Evolutionary conservation across 1,140 invertebrate species (phyloP), one percentile per base, ranked within the genome.

Genomic region (Euglossa dilemma): DNA sequence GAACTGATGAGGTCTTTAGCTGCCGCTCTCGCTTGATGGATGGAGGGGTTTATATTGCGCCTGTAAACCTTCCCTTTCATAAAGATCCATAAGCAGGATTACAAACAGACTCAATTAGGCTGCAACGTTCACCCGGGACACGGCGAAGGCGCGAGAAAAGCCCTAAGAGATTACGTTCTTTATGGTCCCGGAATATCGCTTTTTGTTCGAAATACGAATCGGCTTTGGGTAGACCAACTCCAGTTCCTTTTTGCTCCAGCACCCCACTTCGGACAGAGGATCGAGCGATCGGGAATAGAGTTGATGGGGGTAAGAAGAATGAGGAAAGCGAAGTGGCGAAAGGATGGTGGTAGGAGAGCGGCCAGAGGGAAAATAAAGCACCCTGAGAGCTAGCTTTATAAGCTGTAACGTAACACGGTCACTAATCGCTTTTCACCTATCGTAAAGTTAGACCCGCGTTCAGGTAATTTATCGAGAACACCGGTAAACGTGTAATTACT

Each of bases 1-100:
- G 86, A 89, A 91, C 85, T 85, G 91, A 91, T 91, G 90, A 90
- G 87, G 88, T 91, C 86, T 91, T 88, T 90, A 91, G 88, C 83
- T 85, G 85, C 86, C 85, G 80, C 91, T 91, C 89, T 71, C 63
- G 74, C 25, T 86, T 90, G 91, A 91, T 90, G 90, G 86, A 91
- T 91, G 90, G 84, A 88, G 86, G 85, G 86, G 89, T 88, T 90
- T 87, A 90, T 82, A 73, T 84, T 80, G 86, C 76, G 83, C 87
- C 86, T 87, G 87, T 91, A 91, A 91, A 91, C 86, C 87, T 86
- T 87, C 88, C 85, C 88, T 90, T 89, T 90, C 87, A 86, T 85
- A 89, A 89, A 89, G 90, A 90, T 84, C 88, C 89, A 87, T 89
- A 90, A 91, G 90, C 90, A 83, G 83, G 85, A 91, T 91, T 91